Evolutionary conservation across 1,140 invertebrate species (phyloP).

Genomic region (Antheraea mylitta): DNA sequence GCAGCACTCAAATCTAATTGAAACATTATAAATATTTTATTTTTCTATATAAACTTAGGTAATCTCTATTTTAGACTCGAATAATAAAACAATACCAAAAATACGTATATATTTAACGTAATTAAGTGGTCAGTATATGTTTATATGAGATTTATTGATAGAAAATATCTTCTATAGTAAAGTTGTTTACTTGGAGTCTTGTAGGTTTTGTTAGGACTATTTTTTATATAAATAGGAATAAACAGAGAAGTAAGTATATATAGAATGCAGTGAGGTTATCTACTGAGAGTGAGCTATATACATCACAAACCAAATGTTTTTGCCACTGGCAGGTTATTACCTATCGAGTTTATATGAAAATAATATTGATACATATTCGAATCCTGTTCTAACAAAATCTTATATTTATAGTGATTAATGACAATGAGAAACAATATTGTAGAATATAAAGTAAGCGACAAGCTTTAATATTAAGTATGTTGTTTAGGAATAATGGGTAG

Average conservation of each 20-base stretch:
- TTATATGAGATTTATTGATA: conserved; percentile 23
- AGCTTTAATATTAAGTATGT: conserved; percentile 72
- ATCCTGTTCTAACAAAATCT: not conserved
- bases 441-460: conserved; percentile 42
- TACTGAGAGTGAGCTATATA: not conserved
- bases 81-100: conserved; percentile 18
- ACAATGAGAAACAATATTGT: not conserved
- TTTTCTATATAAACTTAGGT: conserved; percentile 34
- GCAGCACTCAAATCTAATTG: not conserved
- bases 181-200: conserved; percentile 26
- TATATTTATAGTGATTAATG: not conserved
- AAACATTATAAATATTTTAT: conserved; percentile 29
- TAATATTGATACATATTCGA: not conserved
- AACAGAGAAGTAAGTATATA: not conserved
- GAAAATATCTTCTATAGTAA: conserved; percentile 22
- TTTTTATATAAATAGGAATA: conserved; percentile 46
- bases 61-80: conserved; percentile 19
- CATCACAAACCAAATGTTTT: conserved; percentile 1
- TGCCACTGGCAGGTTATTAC: not conserved
- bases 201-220: conserved; percentile 43
- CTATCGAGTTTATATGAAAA: not conserved
- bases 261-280: too few species aligned
- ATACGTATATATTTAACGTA: not conserved
- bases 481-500: conserved; percentile 48
- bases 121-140: conserved; percentile 24